Conservation (phyloP, 2,888 invertebrate genomes). For the Homarus gammarus region DNA sequence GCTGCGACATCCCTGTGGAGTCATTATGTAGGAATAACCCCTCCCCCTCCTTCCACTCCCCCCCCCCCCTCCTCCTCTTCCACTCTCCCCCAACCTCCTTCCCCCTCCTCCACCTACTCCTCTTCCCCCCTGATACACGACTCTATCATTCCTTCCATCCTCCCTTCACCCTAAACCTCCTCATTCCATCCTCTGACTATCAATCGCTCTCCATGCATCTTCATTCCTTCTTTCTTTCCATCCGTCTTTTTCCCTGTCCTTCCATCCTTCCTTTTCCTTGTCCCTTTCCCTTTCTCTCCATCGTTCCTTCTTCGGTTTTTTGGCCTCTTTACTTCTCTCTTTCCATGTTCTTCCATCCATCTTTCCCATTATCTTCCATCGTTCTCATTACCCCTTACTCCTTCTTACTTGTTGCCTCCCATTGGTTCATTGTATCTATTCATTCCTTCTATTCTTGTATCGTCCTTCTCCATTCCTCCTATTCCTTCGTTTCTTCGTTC, state of each 20-base stretch:
- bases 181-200: background rate
- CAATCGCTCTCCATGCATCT: background rate
- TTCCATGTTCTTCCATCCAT: too few relatives aligned
- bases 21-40: slow-evolving; percentile 50
- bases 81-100: background rate
- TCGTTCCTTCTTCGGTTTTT: background rate
- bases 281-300: background rate
- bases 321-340: background rate
- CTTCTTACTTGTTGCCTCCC: background rate
- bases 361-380: slow-evolving; percentile 14
- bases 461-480: background rate
- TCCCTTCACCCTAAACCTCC: background rate
- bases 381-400: background rate
- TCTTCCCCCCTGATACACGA: background rate
- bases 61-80: background rate
- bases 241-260: background rate
- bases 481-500: background rate
- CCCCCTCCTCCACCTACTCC: background rate
- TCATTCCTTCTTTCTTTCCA: background rate
- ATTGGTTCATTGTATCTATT: background rate
- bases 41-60: background rate
- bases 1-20: slow-evolving; percentile 28
- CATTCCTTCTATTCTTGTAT: background rate
- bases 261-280: background rate
- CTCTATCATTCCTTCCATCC: background rate